These are phyloP conservation scores for Fissipunctia ypsillon DNA, from an alignment of 2,888 invertebrate genomes.

Conservation along the genomic window DNA sequence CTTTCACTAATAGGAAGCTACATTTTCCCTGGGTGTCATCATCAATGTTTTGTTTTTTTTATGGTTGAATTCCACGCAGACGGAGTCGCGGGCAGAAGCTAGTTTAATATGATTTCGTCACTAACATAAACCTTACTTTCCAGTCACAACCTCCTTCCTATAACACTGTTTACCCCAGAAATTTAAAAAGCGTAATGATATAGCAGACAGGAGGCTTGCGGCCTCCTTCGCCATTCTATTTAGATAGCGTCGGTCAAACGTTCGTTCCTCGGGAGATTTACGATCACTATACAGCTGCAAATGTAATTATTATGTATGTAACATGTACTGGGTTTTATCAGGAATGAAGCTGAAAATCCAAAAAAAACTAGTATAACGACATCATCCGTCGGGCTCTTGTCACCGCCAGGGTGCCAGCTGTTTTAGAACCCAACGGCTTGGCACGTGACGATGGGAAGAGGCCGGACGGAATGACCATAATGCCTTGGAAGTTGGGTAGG, in stretches of 20 bases:
- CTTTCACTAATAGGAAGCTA: too few relatives aligned
- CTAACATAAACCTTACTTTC: not conserved
- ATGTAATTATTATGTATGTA: conserved; percentile 39
- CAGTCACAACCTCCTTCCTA: not conserved
- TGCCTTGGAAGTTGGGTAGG: too few relatives aligned
- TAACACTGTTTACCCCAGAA: conserved; percentile 11
- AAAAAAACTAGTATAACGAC: too few relatives aligned
- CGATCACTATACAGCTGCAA: conserved; percentile 32
- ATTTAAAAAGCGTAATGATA: conserved; percentile 39
- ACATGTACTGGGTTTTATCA: conserved; percentile 15
- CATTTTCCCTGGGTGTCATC: too few relatives aligned
- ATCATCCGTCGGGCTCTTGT: too few relatives aligned
- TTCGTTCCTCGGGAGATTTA: conserved; percentile 48
- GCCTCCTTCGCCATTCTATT: conserved; percentile 55
- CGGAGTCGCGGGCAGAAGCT: too few relatives aligned
- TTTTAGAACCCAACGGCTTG: too few relatives aligned
- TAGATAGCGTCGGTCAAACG: conserved; percentile 62
- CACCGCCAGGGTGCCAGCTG: too few relatives aligned
- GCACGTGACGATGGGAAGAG: too few relatives aligned
- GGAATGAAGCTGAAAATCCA: not conserved
- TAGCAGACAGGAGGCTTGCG: conserved; percentile 19
- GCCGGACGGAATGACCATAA: too few relatives aligned
- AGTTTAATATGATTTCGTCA: not conserved
- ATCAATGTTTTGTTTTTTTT: too few relatives aligned
- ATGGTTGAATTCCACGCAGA: too few relatives aligned